Base-by-base conservation (phyloP, 2,113 vertebrate genomes). In the Eleginops maclovinus region DNA sequence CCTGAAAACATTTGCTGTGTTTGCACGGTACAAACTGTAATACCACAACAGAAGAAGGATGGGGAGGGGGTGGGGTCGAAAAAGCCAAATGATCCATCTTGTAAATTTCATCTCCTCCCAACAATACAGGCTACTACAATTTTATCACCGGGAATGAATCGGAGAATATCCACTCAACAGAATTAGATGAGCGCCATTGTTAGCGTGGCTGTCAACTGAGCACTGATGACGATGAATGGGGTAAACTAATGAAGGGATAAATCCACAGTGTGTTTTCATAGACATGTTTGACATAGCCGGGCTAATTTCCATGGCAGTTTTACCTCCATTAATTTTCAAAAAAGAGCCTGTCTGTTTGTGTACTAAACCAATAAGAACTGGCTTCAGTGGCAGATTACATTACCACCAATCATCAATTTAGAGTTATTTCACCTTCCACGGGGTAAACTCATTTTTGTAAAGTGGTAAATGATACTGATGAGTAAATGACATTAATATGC, bases 231-330 rank as follows among this genome's bases (percentile, higher is more conserved):
- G 86, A 85, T 84, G 67, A 91, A 79, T 66, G 79, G 85, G 31
- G 31, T 53, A 61, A 84, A 79, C 84, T 82, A 87, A 91, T 79
- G 74, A 84, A 71, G 75, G 75, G 79, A 85, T 90, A 87, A 90
- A 89, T 88, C 88, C 82, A 89, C 84, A 66, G 55, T 59, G 68
- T 82, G 83, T 89, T 89, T 84, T 89, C 89, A 82, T 70, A 76
- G 89, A 83, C 83, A 61, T 85, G 85, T 89, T 89, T 85, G 86
- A 89, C 88, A 85, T 72, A 80, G 88, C 85, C 82, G 44, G 64
- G 86, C 85, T 89, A 88, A 91, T 90, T 88, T 87, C 58, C 59
- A 55, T 84, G 85, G 79, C 86, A 83, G 82, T 75, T 56, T 24
- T 72, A 72, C 77, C 36, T 73, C 85, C 65, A 90, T 89, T 86